Evolutionary conservation across 2,113 vertebrate genomes (phyloP), one percentile per base, ranked within the genome.

Genomic region (Carlito syrichta): DNA sequence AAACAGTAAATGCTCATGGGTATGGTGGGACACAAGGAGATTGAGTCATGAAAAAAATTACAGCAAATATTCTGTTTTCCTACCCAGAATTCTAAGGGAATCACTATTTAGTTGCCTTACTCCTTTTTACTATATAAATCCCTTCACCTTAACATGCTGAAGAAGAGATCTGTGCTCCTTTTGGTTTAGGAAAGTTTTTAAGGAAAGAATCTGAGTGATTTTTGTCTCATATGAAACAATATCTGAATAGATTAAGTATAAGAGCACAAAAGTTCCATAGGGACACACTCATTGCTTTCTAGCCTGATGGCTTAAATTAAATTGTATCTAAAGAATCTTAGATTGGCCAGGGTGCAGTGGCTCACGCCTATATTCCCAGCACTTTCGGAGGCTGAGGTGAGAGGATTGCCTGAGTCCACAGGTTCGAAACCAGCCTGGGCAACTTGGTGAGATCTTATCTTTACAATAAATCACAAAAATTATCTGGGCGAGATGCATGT

Each of bases 151-250:
- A 4, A 0, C 0, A 0, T 25, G 5, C 38, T 71, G 27, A 88
- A 89, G 74, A 50, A 63, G 32, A 88, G 27, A 30, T 79, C 62
- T 62, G 54, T 45, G 17, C 86, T 17, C 19, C 8, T 77, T 52
- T 82, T 63, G 76, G 56, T 62, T 90, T 19, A 32, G 19, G 38
- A 71, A 83, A 78, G 48, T 50, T 94, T 84, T 95, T 62, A 10
- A 92, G 88, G 35, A 88, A 43, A 62, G 56, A 68, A 16, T 81
- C 60, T 66, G 16, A 84, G 48, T 40, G n/a, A 48, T 85, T 76
- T 50, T 91, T 85, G 35, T 94, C 78, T 92, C 40, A 68, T 16
- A 71, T 54, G 30, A 95, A 96, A 93, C n/a, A 66, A 89, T 86
- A 52, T 7, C 27, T 71, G 69, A 58, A 68, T 89, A 52, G 63